These are phyloP conservation scores for Agrochola litura DNA, from an alignment of 2,888 invertebrate genomes.

Conservation along the genomic window DNA sequence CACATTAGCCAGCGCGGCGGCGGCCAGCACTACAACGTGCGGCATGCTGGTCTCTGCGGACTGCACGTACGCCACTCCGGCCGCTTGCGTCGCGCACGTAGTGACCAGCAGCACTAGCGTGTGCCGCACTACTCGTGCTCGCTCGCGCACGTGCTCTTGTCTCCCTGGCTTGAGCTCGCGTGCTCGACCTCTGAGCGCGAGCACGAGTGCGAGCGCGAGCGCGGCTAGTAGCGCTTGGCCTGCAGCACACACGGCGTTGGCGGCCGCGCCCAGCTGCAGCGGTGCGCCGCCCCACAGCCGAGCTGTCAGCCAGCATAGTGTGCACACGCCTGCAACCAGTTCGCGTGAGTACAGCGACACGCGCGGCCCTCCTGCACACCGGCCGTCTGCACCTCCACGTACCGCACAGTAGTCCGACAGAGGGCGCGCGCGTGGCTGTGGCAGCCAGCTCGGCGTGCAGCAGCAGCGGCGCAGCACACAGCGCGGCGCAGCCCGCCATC, in stretches of 20 bases:
- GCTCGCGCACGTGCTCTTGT: constrained; percentile 87
- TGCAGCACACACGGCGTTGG: constrained; percentile 92
- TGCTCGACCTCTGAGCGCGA: constrained; percentile 63
- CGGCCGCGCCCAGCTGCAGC: constrained; percentile 88
- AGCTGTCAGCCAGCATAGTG: constrained; percentile 92
- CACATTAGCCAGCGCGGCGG: constrained; percentile 83
- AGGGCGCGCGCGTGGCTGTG: constrained; percentile 91
- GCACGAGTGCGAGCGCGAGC: constrained; percentile 92
- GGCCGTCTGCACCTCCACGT: constrained; percentile 17
- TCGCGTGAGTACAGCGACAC: neutral
- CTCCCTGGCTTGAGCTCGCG: constrained; percentile 68
- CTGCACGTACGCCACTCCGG: constrained; percentile 85
- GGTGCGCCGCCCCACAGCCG: constrained; percentile 92
- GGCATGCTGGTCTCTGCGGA: constrained; percentile 77
- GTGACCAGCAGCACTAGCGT: constrained; percentile 81
- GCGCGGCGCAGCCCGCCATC: constrained; percentile 93
- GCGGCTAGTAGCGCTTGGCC: constrained; percentile 92
- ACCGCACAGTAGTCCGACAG: constrained; percentile 93
- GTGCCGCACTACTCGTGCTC: constrained; percentile 77
- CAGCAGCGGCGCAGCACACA: constrained; percentile 93
- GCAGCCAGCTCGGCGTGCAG: constrained; percentile 93
- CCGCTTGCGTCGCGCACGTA: constrained; percentile 81
- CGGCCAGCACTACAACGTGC: constrained; percentile 79
- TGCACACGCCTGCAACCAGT: constrained; percentile 90
- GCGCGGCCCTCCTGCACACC: neutral